Base-by-base conservation (phyloP, 2,888 invertebrate species). In the Phengaris alcon region DNA sequence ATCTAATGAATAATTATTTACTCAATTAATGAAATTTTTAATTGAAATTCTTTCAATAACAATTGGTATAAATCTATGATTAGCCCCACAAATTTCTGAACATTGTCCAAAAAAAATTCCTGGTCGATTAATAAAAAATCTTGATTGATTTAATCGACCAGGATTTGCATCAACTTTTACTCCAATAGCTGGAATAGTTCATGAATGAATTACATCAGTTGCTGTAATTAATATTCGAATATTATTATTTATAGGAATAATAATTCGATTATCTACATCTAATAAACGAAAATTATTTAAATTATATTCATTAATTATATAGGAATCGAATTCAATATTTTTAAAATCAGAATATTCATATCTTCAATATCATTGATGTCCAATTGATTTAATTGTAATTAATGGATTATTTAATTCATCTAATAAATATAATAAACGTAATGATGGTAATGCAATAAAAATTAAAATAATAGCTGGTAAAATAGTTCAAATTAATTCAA, bases 41-140 rank as follows among this genome's bases (percentile, higher is more conserved):
- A 95, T 79, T 95, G 94, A 91, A 95, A 95, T 92, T 94, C 93
- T 84, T 94, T 87, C 84, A 92, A 88, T 82, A 88, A 82, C 84
- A 95, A 80, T 80, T 54, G 96, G 96, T 90, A 97, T 97, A 94
- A 97, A 97, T 77, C 96, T 96, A 87, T 97, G 96, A 86, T 97
- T 96, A 75, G 95, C 94, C 0, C 96, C 96, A 90, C 96, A 97
- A 93, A 97, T 96, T 95, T 97, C 96, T 81, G 96, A 97, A 86
- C 96, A 97, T 95, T 97, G 96, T 0, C 96, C 96, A 88, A 90
- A 96, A 88, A 94, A 95, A 85, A 96, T 82, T 68, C 96, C 96
- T 0, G 95, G 93, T 3, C 95, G 95, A 79, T 94, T 95, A 82
- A 94, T 93, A 82, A 90, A 90, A 86, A 96, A 94, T 81, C 90